phyloP scores from a whole-genome alignment of 2,113 vertebrate genomes.

The Calyptommatus sinebrachiatus region DNA sequence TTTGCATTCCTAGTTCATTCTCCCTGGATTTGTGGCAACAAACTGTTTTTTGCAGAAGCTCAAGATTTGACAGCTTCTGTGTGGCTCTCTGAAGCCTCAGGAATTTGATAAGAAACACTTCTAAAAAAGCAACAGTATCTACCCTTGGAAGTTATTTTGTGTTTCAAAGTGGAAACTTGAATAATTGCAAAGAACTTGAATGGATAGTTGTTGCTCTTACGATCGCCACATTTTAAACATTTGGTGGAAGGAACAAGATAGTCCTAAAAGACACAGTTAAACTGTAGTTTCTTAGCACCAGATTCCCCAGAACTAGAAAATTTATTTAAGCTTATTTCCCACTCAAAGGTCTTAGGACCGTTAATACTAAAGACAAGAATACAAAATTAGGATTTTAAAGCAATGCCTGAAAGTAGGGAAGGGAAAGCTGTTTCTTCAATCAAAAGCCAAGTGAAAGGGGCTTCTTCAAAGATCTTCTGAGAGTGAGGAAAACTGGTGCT shows the following conservation, averaged over 20 bases:
- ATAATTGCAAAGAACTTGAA: conserved; percentile 34
- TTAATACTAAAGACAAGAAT: no score
- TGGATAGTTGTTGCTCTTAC: conserved; percentile 2
- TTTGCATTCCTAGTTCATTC: background rate
- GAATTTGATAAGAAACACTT: background rate
- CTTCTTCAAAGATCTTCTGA: no score
- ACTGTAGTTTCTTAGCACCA: conserved; percentile 25
- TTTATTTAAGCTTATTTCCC: no score
- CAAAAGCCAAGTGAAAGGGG: no score
- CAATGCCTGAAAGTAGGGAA: no score
- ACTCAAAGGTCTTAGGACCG: no score
- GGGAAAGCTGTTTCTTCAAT: no score
- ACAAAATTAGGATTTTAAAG: no score
- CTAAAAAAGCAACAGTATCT: background rate
- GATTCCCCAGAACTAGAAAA: no score
- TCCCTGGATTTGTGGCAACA: background rate
- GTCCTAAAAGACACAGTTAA: conserved; percentile 8
- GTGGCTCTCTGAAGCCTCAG: conserved; percentile 31
- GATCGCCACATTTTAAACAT: conserved; percentile 10
- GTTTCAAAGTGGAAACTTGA: conserved; percentile 15
- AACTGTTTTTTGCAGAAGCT: background rate
- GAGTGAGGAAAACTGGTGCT: no score
- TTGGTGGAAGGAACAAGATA: conserved; percentile 8
- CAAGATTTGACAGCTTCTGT: background rate
- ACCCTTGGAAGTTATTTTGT: conserved; percentile 27